These are phyloP conservation scores for Neotoma lepida DNA, from an alignment of 2,113 vertebrate genomes.

Conservation along the genomic window DNA sequence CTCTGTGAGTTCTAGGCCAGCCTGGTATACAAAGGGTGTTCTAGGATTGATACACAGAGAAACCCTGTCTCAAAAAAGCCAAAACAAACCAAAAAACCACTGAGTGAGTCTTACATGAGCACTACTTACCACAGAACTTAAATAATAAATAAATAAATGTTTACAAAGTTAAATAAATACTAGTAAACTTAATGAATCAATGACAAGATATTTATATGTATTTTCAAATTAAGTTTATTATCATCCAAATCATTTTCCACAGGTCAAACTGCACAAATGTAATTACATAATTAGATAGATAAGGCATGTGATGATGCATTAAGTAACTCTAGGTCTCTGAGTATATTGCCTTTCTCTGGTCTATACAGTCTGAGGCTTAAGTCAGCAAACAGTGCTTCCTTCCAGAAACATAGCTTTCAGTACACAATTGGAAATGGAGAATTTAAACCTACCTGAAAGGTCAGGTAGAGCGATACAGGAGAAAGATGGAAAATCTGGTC, in stretches of 20 bases:
- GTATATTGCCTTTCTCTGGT: not conserved
- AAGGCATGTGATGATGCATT: not conserved
- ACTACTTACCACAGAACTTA: not conserved
- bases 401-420: not conserved
- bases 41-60: not conserved
- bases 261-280: not conserved
- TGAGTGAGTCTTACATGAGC: not conserved
- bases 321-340: not conserved
- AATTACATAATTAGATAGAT: not conserved
- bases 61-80: not conserved
- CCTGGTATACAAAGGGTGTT: not conserved
- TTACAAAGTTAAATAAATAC: not conserved
- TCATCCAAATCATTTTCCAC: not conserved
- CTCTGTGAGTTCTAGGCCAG: not conserved
- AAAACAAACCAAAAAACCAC: not conserved
- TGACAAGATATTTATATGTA: not conserved
- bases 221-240: conserved; percentile 34
- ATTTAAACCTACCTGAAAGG: not conserved
- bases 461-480: not conserved
- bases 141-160: too few species aligned
- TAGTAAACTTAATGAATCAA: not conserved
- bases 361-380: not conserved
- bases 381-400: not conserved
- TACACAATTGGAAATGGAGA: not conserved
- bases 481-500: not conserved